Evolutionary conservation across 2,113 vertebrate genomes (phyloP).

Genomic region (Machaerirhynchus nigripectus): DNA sequence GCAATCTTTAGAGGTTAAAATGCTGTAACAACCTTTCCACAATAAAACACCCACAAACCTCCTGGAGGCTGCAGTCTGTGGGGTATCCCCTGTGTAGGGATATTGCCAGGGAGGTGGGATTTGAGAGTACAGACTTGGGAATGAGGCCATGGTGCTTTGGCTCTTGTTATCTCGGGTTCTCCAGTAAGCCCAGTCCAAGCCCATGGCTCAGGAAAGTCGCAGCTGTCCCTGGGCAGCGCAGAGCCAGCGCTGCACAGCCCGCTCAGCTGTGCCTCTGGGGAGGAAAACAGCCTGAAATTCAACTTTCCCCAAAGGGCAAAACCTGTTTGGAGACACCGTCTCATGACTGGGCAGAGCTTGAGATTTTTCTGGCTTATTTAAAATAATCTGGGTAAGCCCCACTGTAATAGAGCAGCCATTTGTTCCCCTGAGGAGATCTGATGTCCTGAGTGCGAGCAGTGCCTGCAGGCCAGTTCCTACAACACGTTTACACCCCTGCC

Average conservation of each 20-base stretch:
- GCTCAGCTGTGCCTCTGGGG: background rate
- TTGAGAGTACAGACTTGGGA: background rate
- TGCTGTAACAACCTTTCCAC: background rate
- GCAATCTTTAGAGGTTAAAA: background rate
- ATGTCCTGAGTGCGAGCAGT: background rate
- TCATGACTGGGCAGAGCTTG: background rate
- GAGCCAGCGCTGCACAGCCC: background rate
- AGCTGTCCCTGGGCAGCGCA: background rate
- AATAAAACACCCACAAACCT: background rate
- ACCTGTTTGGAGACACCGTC: background rate
- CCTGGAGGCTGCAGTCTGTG: background rate
- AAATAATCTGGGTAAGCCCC: background rate
- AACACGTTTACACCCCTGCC: background rate
- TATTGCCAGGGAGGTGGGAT: background rate
- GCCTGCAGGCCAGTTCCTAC: background rate
- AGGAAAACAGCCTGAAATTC: background rate
- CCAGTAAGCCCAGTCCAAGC: background rate
- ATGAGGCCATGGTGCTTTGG: background rate
- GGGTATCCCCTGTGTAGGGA: background rate
- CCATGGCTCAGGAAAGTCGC: background rate
- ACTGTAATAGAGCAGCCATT: background rate
- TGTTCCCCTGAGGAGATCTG: background rate
- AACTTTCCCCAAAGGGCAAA: background rate
- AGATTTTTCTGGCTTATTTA: background rate
- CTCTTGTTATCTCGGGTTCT: background rate